Evolutionary conservation across 2,797 vertebrate genomes (phyloP), one percentile per base, ranked within the genome.

Genomic region (Tolypeutes matacus): DNA sequence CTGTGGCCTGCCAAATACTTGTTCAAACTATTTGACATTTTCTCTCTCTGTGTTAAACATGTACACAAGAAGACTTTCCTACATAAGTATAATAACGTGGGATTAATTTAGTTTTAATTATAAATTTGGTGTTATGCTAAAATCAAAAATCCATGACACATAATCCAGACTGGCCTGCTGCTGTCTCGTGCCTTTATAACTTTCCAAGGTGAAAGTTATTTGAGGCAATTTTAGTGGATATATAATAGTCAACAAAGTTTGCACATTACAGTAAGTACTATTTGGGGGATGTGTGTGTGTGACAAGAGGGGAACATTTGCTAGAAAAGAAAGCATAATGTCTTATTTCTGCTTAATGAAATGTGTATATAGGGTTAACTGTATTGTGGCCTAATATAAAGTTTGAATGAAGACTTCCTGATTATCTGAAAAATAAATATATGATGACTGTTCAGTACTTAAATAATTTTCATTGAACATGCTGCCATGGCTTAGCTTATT

Each of bases 1-100:
- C 96, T 51, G 5, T 96, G 89, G 77, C 85, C 95, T 97, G 97
- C 96, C 96, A 97, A 88, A 88, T 89, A 82, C 67, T 90, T 97
- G 77, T 85, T 97, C 96, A 91, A 46, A 89, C 65, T 81, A 17
- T 42, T 87, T 89, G 93, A 94, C 85, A 60, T 95, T 96, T 92
- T 93, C 77, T 78, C 9, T 87, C 77, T 93, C n/a, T 67, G 90
- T 67, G 90, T 88, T 87, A 90, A 90, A 67, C 5, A 0, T 84
- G 13, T 42, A 36, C 39, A 65, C 34, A 73, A 53, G 76, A 90
- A 70, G 67, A 39, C 39, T 23, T 91, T 80, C 31, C 82, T 91
- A 31, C 70, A 51, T 73, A 80, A 90, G 81, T 87, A 62, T 87
- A 73, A 36, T 46, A 51, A 78, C 53, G 34, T 60, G 69, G 78